These are phyloP conservation scores for Strongylocentrotus purpuratus DNA, from an alignment of 35 echinoderm and acorn worm species.

Conservation along the genomic window DNA sequence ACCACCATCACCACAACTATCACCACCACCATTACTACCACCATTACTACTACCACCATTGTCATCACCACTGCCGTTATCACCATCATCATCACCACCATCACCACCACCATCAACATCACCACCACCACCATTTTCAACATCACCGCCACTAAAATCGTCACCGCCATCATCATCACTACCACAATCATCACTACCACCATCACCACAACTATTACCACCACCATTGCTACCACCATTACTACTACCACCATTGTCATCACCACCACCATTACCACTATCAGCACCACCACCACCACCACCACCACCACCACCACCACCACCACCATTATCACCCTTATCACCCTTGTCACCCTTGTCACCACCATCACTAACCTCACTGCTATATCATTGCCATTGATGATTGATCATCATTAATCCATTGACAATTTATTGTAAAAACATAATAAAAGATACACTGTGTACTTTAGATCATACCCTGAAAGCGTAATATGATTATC, in stretches of 20 bases:
- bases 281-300: neutral
- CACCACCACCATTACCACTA: neutral
- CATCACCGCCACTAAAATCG: neutral
- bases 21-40: no score
- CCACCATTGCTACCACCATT: neutral
- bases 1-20: no score
- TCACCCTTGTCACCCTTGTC: neutral
- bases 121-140: neutral
- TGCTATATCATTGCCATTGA: no score
- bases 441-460: no score
- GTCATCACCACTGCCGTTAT: neutral
- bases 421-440: no score
- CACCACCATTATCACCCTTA: conserved; percentile 6
- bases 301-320: conserved; percentile 1
- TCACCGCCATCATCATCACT: neutral
- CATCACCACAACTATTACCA: neutral
- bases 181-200: neutral
- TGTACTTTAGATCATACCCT: no score
- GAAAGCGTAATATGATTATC: no score
- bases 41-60: neutral
- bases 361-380: neutral
- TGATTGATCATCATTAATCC: no score
- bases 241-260: neutral
- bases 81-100: neutral
- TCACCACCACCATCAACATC: neutral